Conservation (phyloP, 2,113 vertebrate species). For the Takifugu flavidus region DNA sequence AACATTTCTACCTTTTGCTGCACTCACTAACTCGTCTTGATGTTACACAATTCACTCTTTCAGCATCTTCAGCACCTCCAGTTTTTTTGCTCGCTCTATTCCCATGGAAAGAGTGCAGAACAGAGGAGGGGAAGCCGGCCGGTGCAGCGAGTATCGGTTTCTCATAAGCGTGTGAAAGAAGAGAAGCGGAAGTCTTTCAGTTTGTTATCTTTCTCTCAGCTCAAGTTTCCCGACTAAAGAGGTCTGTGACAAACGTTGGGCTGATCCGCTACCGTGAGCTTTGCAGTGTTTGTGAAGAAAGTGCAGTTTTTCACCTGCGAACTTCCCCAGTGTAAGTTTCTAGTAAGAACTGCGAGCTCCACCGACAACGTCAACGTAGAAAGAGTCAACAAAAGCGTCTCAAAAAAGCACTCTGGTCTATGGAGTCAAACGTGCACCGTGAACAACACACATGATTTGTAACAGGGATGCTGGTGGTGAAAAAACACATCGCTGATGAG, state of each 20-base stretch:
- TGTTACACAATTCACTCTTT: slow-evolving; percentile 5
- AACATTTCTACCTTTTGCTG: slow-evolving; percentile 28
- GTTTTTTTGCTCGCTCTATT: slow-evolving; percentile 29
- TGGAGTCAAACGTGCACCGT: too few relatives aligned
- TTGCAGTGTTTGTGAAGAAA: slow-evolving; percentile 11
- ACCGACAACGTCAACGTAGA: too few relatives aligned
- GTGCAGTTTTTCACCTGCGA: slow-evolving; percentile 5
- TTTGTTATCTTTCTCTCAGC: slow-evolving; percentile 34
- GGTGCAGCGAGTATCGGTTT: slow-evolving; percentile 57
- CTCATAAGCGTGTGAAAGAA: slow-evolving; percentile 64
- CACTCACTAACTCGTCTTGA: slow-evolving; percentile 45
- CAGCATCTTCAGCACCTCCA: neutral
- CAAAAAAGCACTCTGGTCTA: neutral
- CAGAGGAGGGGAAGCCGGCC: slow-evolving; percentile 24
- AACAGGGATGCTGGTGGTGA: too few relatives aligned
- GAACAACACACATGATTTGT: too few relatives aligned
- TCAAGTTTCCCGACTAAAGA: slow-evolving; percentile 36
- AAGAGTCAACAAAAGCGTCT: neutral
- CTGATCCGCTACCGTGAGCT: slow-evolving; percentile 2
- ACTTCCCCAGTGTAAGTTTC: slow-evolving; percentile 8
- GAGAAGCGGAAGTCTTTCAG: slow-evolving; percentile 57
- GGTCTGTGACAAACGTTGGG: slow-evolving; percentile 26
- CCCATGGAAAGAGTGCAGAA: slow-evolving; percentile 40
- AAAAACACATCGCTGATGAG: too few relatives aligned
- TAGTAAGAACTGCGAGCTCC: neutral